Evolutionary conservation across 1,140 invertebrate species (phyloP).

Genomic region (Drosophila yakuba): DNA sequence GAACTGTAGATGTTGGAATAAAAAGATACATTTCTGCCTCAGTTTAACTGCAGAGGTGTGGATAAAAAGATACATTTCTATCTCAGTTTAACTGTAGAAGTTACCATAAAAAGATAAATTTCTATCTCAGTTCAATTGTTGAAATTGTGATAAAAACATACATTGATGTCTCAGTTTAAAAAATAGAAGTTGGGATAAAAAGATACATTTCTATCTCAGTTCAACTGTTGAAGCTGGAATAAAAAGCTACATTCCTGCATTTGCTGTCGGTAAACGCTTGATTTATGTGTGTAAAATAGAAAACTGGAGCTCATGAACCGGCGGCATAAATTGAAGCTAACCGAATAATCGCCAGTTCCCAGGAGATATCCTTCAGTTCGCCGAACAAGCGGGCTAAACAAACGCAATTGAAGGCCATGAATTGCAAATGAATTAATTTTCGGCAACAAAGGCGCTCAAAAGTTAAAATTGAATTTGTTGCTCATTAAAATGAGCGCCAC

Average conservation of each 20-base stretch:
- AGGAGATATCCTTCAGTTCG: slow-evolving; percentile 30
- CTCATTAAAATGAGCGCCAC: slow-evolving; percentile 73
- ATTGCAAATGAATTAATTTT: slow-evolving; percentile 79
- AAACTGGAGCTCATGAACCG: slow-evolving; percentile 45
- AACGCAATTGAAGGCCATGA: slow-evolving; percentile 77
- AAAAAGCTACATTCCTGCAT: slow-evolving; percentile 39
- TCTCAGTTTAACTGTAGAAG: too few relatives aligned
- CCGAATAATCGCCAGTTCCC: slow-evolving; percentile 63
- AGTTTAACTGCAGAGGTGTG: not conserved
- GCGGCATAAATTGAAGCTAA: slow-evolving; percentile 73
- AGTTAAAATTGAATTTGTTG: slow-evolving; percentile 78
- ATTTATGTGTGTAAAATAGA: slow-evolving; percentile 51
- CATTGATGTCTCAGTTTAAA: not conserved
- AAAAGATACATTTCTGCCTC: too few relatives aligned
- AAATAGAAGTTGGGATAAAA: not conserved
- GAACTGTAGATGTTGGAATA: not conserved
- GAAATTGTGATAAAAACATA: slow-evolving; percentile 6
- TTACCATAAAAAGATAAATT: not conserved
- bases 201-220: too few relatives aligned
- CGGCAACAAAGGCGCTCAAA: slow-evolving; percentile 50
- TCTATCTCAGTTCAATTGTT: not conserved
- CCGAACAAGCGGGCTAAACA: slow-evolving; percentile 38
- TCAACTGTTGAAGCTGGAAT: not conserved
- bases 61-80: not conserved
- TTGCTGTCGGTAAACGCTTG: slow-evolving; percentile 63